These are phyloP conservation scores for Corythoichthys intestinalis DNA, from an alignment of 2,113 vertebrate species.

Conservation along the genomic window DNA sequence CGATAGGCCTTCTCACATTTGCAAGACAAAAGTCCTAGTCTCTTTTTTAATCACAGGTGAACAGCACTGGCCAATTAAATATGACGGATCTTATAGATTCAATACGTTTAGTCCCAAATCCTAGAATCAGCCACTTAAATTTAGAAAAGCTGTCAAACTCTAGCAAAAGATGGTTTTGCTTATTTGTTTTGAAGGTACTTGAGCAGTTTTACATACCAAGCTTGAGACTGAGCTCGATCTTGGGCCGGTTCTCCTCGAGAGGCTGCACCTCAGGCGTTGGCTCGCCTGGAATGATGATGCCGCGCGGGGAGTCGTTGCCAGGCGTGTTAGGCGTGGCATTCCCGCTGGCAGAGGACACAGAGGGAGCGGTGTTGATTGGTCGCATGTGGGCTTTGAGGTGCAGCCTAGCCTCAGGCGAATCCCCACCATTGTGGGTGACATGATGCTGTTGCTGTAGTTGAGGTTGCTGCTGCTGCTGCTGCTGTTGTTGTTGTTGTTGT, in stretches of 20 bases:
- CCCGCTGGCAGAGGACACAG: slow-evolving; percentile 93
- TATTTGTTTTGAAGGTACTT: neutral
- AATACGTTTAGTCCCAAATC: neutral
- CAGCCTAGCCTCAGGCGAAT: slow-evolving; percentile 85
- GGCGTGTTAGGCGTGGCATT: slow-evolving; percentile 94
- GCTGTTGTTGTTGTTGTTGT: slow-evolving; percentile 64
- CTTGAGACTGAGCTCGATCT: slow-evolving; percentile 97
- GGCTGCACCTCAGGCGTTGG: slow-evolving; percentile 89
- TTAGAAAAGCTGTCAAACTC: neutral
- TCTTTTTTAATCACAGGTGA: no score
- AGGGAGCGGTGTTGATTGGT: slow-evolving; percentile 93
- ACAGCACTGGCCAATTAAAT: no score
- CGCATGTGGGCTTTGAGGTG: slow-evolving; percentile 90
- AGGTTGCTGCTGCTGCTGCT: neutral
- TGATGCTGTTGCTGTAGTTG: neutral
- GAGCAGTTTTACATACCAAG: slow-evolving; percentile 69
- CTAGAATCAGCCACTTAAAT: neutral
- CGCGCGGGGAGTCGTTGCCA: slow-evolving; percentile 91
- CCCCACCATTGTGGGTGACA: slow-evolving; percentile 77
- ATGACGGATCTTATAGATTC: no score
- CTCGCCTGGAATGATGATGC: slow-evolving; percentile 98
- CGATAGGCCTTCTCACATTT: no score
- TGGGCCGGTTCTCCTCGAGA: slow-evolving; percentile 88
- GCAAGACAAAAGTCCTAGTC: no score
- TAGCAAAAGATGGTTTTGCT: neutral